Evolutionary conservation across 2,888 invertebrate genomes (phyloP).

Genomic region (Apamea crenata): DNA sequence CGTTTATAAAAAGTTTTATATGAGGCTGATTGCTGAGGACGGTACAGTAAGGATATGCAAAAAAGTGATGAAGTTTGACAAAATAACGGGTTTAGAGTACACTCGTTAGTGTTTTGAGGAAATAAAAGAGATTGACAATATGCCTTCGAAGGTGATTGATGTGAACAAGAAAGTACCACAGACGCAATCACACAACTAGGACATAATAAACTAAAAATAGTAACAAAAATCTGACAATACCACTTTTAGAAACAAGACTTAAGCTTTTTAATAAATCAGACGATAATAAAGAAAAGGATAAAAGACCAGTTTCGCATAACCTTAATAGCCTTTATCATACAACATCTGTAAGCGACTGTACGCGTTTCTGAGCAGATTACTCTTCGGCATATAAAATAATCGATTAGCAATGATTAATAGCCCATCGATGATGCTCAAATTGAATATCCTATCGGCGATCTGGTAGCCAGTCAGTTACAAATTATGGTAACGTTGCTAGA

Average conservation of each 20-base stretch:
- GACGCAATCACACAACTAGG: neutral
- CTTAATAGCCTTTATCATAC: conserved; percentile 46
- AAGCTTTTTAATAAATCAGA: conserved; percentile 4
- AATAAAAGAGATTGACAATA: conserved; percentile 39
- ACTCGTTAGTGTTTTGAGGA: conserved; percentile 45
- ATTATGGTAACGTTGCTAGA: conserved; percentile 50
- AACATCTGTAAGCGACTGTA: conserved; percentile 55
- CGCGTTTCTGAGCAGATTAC: conserved; percentile 59
- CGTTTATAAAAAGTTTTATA: conserved; percentile 55
- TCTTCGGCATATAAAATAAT: conserved; percentile 61
- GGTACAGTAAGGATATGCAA: conserved; percentile 17
- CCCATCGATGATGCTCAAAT: conserved; percentile 57
- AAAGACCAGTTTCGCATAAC: conserved; percentile 38
- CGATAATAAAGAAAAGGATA: conserved; percentile 25
- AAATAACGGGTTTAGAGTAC: conserved; percentile 48
- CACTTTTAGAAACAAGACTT: neutral
- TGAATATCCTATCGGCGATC: conserved; percentile 63
- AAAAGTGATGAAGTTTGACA: conserved; percentile 58
- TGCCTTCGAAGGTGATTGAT: conserved; percentile 15
- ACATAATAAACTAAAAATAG: neutral
- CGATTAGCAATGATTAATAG: conserved; percentile 67
- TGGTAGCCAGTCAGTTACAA: conserved; percentile 63
- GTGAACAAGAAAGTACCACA: neutral
- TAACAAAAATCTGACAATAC: neutral
- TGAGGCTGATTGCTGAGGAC: conserved; percentile 45